Evolutionary conservation across 1,140 invertebrate species (phyloP), one percentile per base, ranked within the genome.

Genomic region (Panulirus ornatus): DNA sequence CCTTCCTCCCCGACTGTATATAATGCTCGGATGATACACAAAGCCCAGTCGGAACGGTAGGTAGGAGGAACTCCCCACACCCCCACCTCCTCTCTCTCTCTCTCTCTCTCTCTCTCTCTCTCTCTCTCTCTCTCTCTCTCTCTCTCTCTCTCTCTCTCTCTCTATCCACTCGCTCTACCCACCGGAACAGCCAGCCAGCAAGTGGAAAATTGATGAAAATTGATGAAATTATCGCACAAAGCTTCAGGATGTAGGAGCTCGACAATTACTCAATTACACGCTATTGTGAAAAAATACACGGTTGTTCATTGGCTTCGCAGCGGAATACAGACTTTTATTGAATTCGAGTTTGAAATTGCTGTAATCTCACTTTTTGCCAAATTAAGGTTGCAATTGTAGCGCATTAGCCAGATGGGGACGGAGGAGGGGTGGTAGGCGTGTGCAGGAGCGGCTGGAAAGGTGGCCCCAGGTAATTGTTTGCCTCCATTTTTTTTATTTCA

Each of bases 171-270:
- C n/a, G n/a, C 40, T 0, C 73, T 40, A 40, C 27, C 70, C 84
- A 85, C 84, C 84, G 84, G 84, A 85, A 85, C 84, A 47, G 27
- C 9, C 51, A 58, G 38, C 44, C 58, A 66, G 2, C 44, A 54
- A 85, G 84, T 85, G 84, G 84, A 85, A 85, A 85, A 85, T 85
- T 85, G 84, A 75, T 84, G 81, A 84, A 84, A 84, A 84, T 84
- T 84, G 81, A 38, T 34, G 84, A 85, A 85, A 85, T 85, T 71
- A 85, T 42, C 34, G 84, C 84, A 85, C 84, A 85, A 85, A 84
- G 70, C 42, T 47, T 85, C 70, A 75, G 84, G 84, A 85, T 75
- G 82, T 85, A 34, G 36, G 40, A 54, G 66, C 44, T 70, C 30
- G 42, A 85, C 84, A 85, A 85, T 85, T 85, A 85, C 84, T 75